phyloP scores from a whole-genome alignment of 2,113 vertebrate species.

The Bos indicus region DNA sequence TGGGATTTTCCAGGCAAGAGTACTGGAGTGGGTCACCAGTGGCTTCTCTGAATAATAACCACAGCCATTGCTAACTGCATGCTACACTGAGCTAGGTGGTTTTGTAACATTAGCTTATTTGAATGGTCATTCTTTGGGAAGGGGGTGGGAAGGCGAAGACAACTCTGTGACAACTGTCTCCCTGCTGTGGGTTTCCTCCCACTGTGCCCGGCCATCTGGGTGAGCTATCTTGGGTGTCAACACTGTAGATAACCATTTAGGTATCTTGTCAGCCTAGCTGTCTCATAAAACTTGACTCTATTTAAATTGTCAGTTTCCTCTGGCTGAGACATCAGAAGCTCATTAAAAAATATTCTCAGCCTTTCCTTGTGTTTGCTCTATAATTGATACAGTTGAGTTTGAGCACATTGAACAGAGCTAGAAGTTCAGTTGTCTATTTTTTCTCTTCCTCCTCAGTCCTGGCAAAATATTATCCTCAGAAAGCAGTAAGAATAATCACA shows the following conservation, averaged over 20 bases:
- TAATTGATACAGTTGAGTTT: not conserved
- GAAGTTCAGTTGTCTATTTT: not conserved
- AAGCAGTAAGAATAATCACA: not conserved
- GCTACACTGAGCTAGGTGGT: rapidly evolving
- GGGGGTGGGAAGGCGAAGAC: rapidly evolving
- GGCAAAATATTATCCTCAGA: not conserved
- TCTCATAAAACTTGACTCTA: not conserved
- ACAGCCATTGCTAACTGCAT: not conserved
- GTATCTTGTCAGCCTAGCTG: not conserved
- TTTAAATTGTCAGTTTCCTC: not conserved
- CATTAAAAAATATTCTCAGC: not conserved
- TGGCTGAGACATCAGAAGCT: not conserved
- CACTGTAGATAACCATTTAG: not conserved
- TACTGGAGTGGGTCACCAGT: no score
- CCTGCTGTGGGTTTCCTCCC: rapidly evolving
- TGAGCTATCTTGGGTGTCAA: not conserved
- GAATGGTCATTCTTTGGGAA: rapidly evolving
- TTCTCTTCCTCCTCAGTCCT: not conserved
- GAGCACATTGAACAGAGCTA: not conserved
- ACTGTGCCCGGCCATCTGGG: rapidly evolving
- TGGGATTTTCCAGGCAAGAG: no score
- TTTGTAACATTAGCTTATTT: not conserved
- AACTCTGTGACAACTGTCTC: rapidly evolving
- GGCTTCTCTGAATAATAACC: not conserved
- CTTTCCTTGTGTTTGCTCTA: not conserved